Conservation (phyloP, 2,888 invertebrate species). For the Rhimphoctona megacephalus region DNA sequence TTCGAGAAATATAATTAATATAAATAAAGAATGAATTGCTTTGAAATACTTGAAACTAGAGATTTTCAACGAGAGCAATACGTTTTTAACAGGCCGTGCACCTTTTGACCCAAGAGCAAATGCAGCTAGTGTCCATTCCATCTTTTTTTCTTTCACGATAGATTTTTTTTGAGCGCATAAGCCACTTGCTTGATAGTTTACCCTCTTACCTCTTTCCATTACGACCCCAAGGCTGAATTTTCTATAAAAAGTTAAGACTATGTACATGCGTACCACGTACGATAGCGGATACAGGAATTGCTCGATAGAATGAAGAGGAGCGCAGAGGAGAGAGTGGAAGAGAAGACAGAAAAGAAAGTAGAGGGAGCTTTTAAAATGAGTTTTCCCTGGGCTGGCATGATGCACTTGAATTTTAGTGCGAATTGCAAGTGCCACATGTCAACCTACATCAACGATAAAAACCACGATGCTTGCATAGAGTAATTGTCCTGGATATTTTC, state of each 20-base stretch:
- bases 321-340: neutral
- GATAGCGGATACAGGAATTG: conserved; percentile 22
- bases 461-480: conserved; percentile 25
- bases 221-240: conserved; percentile 22
- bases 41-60: neutral
- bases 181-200: conserved; percentile 24
- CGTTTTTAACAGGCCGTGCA: conserved; percentile 1
- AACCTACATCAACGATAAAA: conserved; percentile 26
- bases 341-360: conserved; percentile 2
- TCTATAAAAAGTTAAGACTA: conserved; percentile 48
- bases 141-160: neutral
- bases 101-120: conserved; percentile 3
- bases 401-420: conserved; percentile 37
- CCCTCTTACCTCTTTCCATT: conserved; percentile 30
- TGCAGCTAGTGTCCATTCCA: neutral
- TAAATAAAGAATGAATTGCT: no score
- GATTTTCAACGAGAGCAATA: neutral
- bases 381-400: conserved; percentile 35
- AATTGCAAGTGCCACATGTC: conserved; percentile 17
- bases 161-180: conserved; percentile 5
- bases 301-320: conserved; percentile 7
- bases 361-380: conserved; percentile 54
- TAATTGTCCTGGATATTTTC: conserved; percentile 39
- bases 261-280: conserved; percentile 40
- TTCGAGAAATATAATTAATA: neutral